A percentile compares a stretch with the other conserved stretches of the same genome.
phyloP scores from a whole-genome alignment of 1,140 invertebrate species.

The Drosophila obscura region DNA sequence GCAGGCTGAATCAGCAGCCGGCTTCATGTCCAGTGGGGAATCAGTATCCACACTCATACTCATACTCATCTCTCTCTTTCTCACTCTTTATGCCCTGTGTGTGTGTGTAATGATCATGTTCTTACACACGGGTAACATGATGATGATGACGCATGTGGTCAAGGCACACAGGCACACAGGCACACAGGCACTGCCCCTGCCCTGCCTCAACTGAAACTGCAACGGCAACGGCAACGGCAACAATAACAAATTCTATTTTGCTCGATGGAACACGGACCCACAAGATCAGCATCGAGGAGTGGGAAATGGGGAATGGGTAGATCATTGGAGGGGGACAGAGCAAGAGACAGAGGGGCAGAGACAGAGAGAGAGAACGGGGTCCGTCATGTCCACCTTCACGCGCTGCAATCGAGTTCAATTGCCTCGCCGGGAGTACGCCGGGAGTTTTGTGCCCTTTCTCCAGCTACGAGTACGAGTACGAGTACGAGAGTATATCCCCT shows the following conservation, averaged over 20 bases:
- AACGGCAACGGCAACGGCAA: conserved; percentile 42
- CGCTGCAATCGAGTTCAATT: conserved; percentile 72
- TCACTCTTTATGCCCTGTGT: background rate
- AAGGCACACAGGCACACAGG: conserved; percentile 31
- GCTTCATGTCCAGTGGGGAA: conserved; percentile 55
- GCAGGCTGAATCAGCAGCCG: conserved; percentile 48
- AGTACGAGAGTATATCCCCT: background rate
- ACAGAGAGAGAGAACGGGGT: conserved; percentile 29
- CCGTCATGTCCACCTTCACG: conserved; percentile 76
- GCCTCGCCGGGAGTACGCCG: conserved; percentile 65
- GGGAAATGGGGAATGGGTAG: conserved; percentile 1
- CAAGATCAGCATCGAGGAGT: conserved; percentile 24
- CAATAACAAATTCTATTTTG: conserved; percentile 77
- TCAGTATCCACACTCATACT: conserved; percentile 19
- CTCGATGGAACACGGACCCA: conserved; percentile 48
- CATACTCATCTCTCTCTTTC: no score
- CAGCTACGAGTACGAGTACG: conserved; percentile 6
- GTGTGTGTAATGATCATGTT: conserved; percentile 57
- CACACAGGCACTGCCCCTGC: conserved; percentile 20
- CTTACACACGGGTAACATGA: conserved; percentile 69
- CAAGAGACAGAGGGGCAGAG: conserved; percentile 6
- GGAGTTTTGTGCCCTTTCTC: conserved; percentile 46
- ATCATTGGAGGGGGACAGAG: conserved; percentile 1
- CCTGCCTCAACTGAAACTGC: conserved; percentile 55
- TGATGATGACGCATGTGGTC: conserved; percentile 75